These are phyloP conservation scores for Anaspis maculata DNA, from an alignment of 2,888 invertebrate genomes.

Conservation along the genomic window DNA sequence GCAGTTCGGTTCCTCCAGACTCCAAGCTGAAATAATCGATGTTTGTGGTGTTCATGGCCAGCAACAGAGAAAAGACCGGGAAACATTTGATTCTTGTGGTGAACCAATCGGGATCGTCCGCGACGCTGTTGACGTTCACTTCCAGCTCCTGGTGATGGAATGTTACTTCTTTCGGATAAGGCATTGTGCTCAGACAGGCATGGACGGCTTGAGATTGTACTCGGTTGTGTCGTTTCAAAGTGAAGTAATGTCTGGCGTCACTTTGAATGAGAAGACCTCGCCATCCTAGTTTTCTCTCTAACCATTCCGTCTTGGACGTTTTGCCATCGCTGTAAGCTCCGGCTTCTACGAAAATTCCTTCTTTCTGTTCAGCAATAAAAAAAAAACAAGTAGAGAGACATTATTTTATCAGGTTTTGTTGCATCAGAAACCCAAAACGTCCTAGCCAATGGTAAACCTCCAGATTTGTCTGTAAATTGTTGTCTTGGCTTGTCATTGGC, in stretches of 20 bases:
- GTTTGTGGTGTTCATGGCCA: conserved; percentile 63
- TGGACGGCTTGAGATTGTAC: conserved; percentile 58
- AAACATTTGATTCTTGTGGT: conserved; percentile 75
- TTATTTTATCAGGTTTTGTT: neutral
- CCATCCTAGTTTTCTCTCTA: conserved; percentile 66
- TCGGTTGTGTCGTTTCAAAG: conserved; percentile 50
- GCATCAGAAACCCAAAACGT: neutral
- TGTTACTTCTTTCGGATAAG: conserved; percentile 65
- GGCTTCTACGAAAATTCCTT: conserved; percentile 66
- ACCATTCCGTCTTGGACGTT: conserved; percentile 59
- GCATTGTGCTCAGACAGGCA: conserved; percentile 70
- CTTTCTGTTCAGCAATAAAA: conserved; percentile 43
- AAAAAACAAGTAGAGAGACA: conserved; percentile 4
- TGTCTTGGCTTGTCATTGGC: no score
- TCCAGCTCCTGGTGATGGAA: conserved; percentile 38
- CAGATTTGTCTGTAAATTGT: no score
- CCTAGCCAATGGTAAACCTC: neutral
- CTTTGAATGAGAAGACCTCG: conserved; percentile 68
- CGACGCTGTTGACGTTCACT: conserved; percentile 43
- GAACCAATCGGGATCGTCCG: conserved; percentile 51
- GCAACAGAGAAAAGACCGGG: conserved; percentile 71
- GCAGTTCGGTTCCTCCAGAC: conserved; percentile 46
- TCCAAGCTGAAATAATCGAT: conserved; percentile 66
- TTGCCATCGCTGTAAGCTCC: conserved; percentile 52
- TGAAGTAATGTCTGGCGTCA: conserved; percentile 67